Evolutionary conservation across 2,888 invertebrate species (phyloP).

Genomic region (Trilocha varians): DNA sequence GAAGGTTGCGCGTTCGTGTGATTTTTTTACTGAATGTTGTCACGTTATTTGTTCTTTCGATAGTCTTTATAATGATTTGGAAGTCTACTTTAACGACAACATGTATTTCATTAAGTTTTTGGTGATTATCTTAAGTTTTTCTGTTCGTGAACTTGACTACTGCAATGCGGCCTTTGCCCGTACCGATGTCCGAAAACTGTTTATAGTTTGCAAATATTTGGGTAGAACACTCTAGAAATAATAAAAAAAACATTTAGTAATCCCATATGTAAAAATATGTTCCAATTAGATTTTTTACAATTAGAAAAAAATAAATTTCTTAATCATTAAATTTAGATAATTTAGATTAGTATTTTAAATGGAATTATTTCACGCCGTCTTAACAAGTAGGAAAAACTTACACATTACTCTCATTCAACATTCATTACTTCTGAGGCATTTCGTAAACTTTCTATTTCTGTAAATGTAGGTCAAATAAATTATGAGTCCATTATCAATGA

Average conservation of each 20-base stretch:
- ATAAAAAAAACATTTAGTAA: no score
- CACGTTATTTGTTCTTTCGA: conserved; percentile 10
- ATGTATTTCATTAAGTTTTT: background rate
- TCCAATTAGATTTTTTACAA: no score
- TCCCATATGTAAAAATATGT: no score
- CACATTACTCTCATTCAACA: background rate
- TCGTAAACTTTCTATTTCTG: background rate
- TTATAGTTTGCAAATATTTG: background rate
- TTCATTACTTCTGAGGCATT: background rate
- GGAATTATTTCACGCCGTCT: background rate
- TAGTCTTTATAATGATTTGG: background rate
- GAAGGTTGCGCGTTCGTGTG: conserved; percentile 29
- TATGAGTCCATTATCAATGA: background rate
- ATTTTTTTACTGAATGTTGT: conserved; percentile 25
- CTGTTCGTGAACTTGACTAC: background rate
- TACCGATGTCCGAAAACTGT: background rate
- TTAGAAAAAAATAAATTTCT: no score
- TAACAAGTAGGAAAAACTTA: background rate
- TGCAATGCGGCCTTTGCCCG: conserved; percentile 5
- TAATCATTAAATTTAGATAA: no score
- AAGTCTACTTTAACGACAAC: background rate
- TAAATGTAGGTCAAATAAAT: background rate
- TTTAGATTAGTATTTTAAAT: background rate
- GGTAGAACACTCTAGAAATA: no score
- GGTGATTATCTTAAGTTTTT: background rate